A percentile compares a stretch with the other conserved stretches of the same genome.
These are phyloP conservation scores for Meliscaeva auricollis DNA, from an alignment of 2,888 invertebrate species.

Conservation along the genomic window DNA sequence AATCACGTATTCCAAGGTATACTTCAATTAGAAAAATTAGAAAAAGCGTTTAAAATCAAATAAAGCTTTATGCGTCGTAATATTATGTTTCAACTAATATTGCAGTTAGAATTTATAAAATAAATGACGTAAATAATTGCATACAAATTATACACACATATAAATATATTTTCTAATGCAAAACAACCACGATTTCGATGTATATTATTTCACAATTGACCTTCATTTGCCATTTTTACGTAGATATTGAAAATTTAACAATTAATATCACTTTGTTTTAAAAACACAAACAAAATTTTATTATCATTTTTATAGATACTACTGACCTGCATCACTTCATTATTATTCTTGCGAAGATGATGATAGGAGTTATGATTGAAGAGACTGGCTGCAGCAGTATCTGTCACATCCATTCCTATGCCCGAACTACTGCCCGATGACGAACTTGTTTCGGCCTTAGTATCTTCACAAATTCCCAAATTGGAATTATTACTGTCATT, in stretches of 20 bases:
- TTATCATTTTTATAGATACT: background rate
- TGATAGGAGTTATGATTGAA: constrained; percentile 82
- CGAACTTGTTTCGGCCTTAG: constrained; percentile 81
- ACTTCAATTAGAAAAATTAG: background rate
- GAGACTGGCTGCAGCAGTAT: constrained; percentile 79
- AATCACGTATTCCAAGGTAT: no score
- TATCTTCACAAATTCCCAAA: constrained; percentile 80
- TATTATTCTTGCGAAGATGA: constrained; percentile 81
- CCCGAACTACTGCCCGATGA: constrained; percentile 83
- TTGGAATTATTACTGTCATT: constrained; percentile 83
- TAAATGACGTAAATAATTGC: constrained; percentile 22
- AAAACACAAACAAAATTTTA: background rate
- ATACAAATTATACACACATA: background rate
- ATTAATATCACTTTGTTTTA: background rate
- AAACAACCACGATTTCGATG: background rate
- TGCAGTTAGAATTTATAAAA: background rate
- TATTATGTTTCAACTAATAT: constrained; percentile 18
- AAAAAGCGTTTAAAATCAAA: background rate
- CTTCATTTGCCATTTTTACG: constrained; percentile 61
- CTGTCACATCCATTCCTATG: constrained; percentile 82
- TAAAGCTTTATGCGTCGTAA: background rate
- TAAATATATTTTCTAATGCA: background rate
- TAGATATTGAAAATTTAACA: no score
- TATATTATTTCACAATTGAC: constrained; percentile 55
- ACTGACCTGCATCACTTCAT: constrained; percentile 79